These are phyloP conservation scores for Megathymus violae DNA, from an alignment of 1,140 invertebrate genomes.

Conservation along the genomic window DNA sequence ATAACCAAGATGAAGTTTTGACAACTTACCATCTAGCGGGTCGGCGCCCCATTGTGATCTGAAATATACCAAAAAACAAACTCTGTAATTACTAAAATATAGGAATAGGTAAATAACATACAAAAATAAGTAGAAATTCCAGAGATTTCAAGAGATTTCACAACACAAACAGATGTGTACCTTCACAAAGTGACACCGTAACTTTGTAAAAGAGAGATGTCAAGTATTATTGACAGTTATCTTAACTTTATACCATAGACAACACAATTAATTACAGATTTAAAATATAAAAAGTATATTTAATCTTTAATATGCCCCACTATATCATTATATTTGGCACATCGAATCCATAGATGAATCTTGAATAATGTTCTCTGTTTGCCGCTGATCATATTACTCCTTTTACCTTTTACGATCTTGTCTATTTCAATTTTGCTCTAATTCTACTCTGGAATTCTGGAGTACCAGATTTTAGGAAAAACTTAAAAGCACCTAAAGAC, in stretches of 20 bases:
- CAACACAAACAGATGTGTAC: conserved; percentile 56
- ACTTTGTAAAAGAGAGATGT: conserved; percentile 57
- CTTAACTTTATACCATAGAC: not conserved
- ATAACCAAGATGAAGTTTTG: conserved; percentile 28
- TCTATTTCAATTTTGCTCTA: no score
- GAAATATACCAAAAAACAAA: conserved; percentile 68
- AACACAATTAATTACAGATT: not conserved
- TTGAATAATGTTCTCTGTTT: no score
- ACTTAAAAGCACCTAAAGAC: no score
- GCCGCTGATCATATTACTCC: no score
- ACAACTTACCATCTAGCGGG: conserved; percentile 88
- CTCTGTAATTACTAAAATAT: conserved; percentile 45
- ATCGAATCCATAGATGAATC: no score
- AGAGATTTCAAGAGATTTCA: conserved; percentile 57
- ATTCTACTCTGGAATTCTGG: no score
- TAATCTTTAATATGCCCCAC: no score
- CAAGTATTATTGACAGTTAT: conserved; percentile 50
- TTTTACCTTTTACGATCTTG: no score
- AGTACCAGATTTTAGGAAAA: no score
- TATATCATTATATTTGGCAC: no score
- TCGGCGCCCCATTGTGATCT: conserved; percentile 88
- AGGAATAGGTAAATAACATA: conserved; percentile 17
- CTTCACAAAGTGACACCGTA: conserved; percentile 78
- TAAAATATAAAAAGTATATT: not conserved
- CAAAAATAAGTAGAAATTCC: conserved; percentile 41